Evolutionary conservation across 2,888 invertebrate genomes (phyloP).

Genomic region (Sinhomidia bicolor): DNA sequence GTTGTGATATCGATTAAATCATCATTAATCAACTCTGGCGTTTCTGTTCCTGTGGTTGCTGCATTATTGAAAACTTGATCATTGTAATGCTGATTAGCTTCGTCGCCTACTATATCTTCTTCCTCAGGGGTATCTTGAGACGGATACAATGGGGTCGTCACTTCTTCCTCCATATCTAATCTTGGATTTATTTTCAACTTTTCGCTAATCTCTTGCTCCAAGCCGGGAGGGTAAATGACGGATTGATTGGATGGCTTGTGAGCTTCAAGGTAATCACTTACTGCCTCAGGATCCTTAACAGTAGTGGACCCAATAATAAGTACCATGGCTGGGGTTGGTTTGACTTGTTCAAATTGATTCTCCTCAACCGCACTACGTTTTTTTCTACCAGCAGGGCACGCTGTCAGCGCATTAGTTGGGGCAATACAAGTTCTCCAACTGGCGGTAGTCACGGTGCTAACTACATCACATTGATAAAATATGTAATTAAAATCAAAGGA

Average conservation of each 20-base stretch:
- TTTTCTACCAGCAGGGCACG: slow-evolving; percentile 72
- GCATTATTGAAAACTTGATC: too few species aligned
- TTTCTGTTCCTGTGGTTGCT: slow-evolving; percentile 43
- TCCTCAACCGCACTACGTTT: not conserved
- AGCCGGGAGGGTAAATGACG: slow-evolving; percentile 61
- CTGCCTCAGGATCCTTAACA: slow-evolving; percentile 61
- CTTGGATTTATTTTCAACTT: slow-evolving; percentile 37
- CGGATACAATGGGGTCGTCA: slow-evolving; percentile 65
- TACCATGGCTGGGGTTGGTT: slow-evolving; percentile 60
- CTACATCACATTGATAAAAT: slow-evolving; percentile 64
- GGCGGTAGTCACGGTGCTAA: slow-evolving; percentile 73
- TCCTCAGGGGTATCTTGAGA: slow-evolving; percentile 66
- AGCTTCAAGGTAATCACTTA: slow-evolving; percentile 63
- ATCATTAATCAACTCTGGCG: not conserved
- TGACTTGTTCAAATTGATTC: not conserved
- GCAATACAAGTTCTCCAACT: slow-evolving; percentile 72
- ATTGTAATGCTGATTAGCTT: not conserved
- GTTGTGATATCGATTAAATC: too few species aligned
- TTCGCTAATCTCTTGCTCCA: not conserved
- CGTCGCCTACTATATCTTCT: not conserved
- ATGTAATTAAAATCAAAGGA: too few species aligned
- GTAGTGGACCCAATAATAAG: slow-evolving; percentile 68
- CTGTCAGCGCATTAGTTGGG: slow-evolving; percentile 25
- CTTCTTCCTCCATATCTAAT: not conserved
- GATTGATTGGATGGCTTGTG: slow-evolving; percentile 53